These are phyloP conservation scores for Melipona quadrifasciata DNA, from an alignment of 1,140 invertebrate genomes.

Conservation along the genomic window DNA sequence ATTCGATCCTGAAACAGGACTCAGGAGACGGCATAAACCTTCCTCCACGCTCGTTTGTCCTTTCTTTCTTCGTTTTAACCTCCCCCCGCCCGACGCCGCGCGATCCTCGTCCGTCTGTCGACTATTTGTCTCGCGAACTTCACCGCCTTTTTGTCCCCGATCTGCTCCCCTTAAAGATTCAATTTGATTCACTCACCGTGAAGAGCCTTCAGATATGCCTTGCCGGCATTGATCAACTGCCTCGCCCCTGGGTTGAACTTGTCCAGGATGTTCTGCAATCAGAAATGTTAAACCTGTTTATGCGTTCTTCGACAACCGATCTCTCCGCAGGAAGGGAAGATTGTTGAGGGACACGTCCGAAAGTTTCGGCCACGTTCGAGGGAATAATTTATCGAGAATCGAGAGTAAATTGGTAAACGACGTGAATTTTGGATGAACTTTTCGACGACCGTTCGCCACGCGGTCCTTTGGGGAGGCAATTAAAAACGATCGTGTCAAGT, in stretches of 20 bases:
- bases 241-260: constrained; percentile 96
- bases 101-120: constrained; percentile 25
- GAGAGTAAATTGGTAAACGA: neutral
- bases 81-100: neutral
- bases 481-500: neutral
- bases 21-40: constrained; percentile 62
- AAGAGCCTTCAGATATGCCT: constrained; percentile 94
- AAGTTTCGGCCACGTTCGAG: neutral
- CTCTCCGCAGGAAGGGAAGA: too few species aligned
- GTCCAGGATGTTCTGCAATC: constrained; percentile 95
- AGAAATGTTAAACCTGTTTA: constrained; percentile 63
- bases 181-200: constrained; percentile 88
- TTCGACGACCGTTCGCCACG: neutral
- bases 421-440: neutral
- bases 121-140: constrained; percentile 39
- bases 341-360: neutral
- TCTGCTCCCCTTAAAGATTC: constrained; percentile 35
- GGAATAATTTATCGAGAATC: neutral
- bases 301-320: neutral
- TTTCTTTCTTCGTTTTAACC: constrained; percentile 47
- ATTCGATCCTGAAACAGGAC: constrained; percentile 68
- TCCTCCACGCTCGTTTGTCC: constrained; percentile 25
- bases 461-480: neutral
- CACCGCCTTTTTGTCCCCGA: constrained; percentile 15
- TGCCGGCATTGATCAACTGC: constrained; percentile 95